Base-by-base conservation (phyloP, 92 coral and sea anemone genomes). In the Pocillopora meandrina region DNA sequence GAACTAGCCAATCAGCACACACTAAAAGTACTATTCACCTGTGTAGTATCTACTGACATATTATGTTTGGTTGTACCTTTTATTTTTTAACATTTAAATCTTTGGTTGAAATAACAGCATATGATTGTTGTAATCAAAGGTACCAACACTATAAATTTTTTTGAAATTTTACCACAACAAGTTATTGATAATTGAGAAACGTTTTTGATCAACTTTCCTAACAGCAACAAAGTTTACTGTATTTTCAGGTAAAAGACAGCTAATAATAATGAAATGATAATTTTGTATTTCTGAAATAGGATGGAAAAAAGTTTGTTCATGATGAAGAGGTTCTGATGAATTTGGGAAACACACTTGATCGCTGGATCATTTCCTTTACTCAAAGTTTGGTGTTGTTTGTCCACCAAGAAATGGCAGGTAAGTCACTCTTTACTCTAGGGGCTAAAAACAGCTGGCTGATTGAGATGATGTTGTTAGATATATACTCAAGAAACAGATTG, bases 321-420 rank as follows among this genome's bases (percentile, higher is more conserved):
- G 94, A 96, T 60, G 99, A 96, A 65, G 72, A 92, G 9, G 85
- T 84, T 71, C 74, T 92, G 66, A 69, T 88, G 61, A 64, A 87
- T 34, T 74, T 90, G 65, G 85, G 58, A 33, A 96, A 96, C 82
- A 91, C 91, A 76, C 95, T 96, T 94, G 99, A 96, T 83, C 91
- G 89, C 20, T 96, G 99, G 99, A 94, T 96, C 36, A 74, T 96
- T 82, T 96, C 99, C 49, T 93, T 94, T 61, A 89, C 91, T 4
- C 99, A 96, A 90, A 94, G 98, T 79, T 86, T 96, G 56, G 98
- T 96, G 31, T 88, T 90, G 84, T 96, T 96, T 86, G 94, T 96
- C 5, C 93, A 92, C 83, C 78, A 92, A 72, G 99, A 96, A 87
- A 96, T 96, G 98, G 91, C 94, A 7, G 99, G 99, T 96, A 42